Evolutionary conservation across 2,888 invertebrate genomes (phyloP), one percentile per base, ranked within the genome.

Genomic region (Pseudolycoriella hygida): DNA sequence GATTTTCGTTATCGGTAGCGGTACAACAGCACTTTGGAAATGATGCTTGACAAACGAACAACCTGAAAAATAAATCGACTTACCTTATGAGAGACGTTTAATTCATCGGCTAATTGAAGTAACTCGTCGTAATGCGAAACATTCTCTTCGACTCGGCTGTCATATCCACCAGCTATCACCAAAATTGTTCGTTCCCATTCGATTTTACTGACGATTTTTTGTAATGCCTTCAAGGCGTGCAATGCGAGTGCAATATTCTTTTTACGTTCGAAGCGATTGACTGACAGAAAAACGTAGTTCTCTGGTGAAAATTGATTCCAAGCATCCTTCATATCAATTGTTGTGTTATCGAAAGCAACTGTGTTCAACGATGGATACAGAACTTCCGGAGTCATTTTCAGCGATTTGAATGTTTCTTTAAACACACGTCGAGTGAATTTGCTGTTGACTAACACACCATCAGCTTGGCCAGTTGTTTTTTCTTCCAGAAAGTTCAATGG

Each of bases 211-310:
- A 80, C 53, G 38, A 68, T 58, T 20, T 69, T 63, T 56, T 73
- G 71, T 41, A 86, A 62, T 54, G 74, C 66, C 55, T 80, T 76
- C 53, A 98, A 71, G 3, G 93, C 81, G 55, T 77, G 67, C 40
- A 99, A 64, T 0, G 94, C 94, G 40, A 98, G 61, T 32, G 71
- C 71, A n/a, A 98, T 69, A 61, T 93, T 87, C 65, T 99, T 99
- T 60, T 98, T 98, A 6, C 90, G 76, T 60, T 99, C 98, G 66
- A 85, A 99, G 49, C 98, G 77, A 67, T 98, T 99, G 51, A 99
- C 82, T 1, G 97, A 98, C 10, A 98, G 67, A 60, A 96, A 86
- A 32, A 89, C 63, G 55, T 77, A 72, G 53, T 71, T 70, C 51
- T 77, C 73, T 3, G 69, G 61, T 19, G 72, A 70, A 40, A 66